Base-by-base conservation (phyloP, 1,140 invertebrate species). In the Epicauta chinensis region DNA sequence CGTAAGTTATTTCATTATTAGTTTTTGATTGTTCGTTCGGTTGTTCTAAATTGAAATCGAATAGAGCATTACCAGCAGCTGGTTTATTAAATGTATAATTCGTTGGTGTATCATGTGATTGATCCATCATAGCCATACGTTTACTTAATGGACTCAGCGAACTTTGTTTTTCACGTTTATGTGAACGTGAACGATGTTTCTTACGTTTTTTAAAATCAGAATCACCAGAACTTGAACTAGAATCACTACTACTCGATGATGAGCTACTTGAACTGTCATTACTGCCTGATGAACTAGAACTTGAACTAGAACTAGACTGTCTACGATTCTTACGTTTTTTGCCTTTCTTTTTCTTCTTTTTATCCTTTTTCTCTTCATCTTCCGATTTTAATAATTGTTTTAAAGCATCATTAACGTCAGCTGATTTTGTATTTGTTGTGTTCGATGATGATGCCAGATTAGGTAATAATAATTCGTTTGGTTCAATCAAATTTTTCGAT, bases 91-190 rank as follows among this genome's bases (percentile, higher is more conserved):
- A 81, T 68, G 71, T 78, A 46, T 72, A 83, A 75, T 66, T 81
- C 0, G 77, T 75, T 0, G 79, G 70, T 0, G 77, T 74, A 37
- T 72, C 72, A 40, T 71, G 66, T 1, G 62, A 56, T 29, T 78
- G 76, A 54, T 78, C 78, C 57, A 81, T 72, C 72, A 80, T 72
- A 10, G 82, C 84, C 84, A 89, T 87, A 6, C 86, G 78, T 64
- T 89, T 89, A 65, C 86, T 88, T 3, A 89, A 71, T 7, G 86
- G 87, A 23, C 86, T 89, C 30, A 89, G 67, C 0, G 87, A 90
- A 2, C 78, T 77, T 39, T 86, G 81, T 55, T 84, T 82, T 67
- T 85, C 84, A 55, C 78, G 77, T 67, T 67, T 51, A 44, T 71
- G 70, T 0, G 74, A 76, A n/a, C 74, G 72, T 15, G 75, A 77